A percentile compares a stretch with the other conserved stretches of the same genome.
phyloP scores from a whole-genome alignment of 2,113 vertebrate genomes.

The Tiliqua scincoides region DNA sequence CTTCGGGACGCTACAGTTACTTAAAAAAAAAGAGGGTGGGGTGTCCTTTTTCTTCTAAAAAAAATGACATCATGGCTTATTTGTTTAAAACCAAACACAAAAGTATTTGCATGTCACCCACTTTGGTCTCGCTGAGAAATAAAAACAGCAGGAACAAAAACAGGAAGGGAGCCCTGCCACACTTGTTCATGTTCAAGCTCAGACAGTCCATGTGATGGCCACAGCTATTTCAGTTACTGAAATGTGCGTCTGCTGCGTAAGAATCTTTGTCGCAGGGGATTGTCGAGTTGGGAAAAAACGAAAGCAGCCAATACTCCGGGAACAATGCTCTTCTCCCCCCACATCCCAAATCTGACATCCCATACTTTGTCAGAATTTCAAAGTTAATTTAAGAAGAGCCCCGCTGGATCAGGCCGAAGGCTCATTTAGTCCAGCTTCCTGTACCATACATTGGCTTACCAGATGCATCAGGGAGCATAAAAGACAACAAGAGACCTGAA shows the following conservation, averaged over 20 bases:
- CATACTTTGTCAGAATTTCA: conserved; percentile 64
- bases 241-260: conserved; percentile 24
- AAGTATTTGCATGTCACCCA: conserved; percentile 52
- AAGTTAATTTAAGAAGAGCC: conserved; percentile 45
- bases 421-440: too few relatives aligned
- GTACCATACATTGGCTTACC: too few relatives aligned
- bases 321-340: conserved; percentile 62
- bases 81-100: conserved; percentile 60
- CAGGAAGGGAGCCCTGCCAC: conserved; percentile 19
- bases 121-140: conserved; percentile 31
- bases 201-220: conserved; percentile 21
- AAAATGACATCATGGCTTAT: conserved; percentile 38
- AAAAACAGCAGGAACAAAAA: conserved; percentile 18
- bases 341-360: conserved; percentile 50
- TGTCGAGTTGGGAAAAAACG: neutral
- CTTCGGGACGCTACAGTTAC: conserved; percentile 49
- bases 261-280: conserved; percentile 36
- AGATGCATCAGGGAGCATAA: too few relatives aligned
- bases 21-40: conserved; percentile 46
- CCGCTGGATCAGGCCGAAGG: too few relatives aligned
- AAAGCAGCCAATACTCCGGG: conserved; percentile 57
- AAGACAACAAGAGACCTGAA: too few relatives aligned
- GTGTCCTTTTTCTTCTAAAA: conserved; percentile 38
- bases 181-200: conserved; percentile 20
- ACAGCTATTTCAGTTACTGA: conserved; percentile 8